Base-by-base conservation (phyloP, 2,888 invertebrate species). In the Xestoiulus laeticollis region DNA sequence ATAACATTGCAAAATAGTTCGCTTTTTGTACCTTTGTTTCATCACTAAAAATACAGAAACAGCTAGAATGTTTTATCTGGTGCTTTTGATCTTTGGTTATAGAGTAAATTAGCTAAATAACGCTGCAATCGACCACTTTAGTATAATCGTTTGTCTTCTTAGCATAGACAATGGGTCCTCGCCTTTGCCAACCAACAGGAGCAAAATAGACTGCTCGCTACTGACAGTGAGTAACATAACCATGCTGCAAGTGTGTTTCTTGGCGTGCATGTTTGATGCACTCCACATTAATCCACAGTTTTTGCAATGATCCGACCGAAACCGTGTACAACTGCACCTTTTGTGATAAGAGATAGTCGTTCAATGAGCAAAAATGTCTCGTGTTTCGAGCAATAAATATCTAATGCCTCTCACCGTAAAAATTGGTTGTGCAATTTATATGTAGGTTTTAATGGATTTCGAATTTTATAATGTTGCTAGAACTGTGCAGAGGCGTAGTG, bases 161-260 rank as follows among this genome's bases (percentile, higher is more conserved):
- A 83, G 83, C 83, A 2, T 83, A 33, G 83, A 33, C 38, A 83
- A 83, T 30, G 83, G 16, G 38, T 16, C 38, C 30, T 33, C 83
- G 38, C 38, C 38, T 33, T 19, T 30, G 83, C 32, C 32, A 33
- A 19, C 83, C 32, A 83, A 30, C 10, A 83, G 83, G 83, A 44
- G 43, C n/a, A 85, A 85, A 85, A 85, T 85, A 38, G 85, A 85
- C 44, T 85, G 43, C 43, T 85, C 44, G 38, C 38, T 43, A 16
- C 48, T 85, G 43, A 43, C 85, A 43, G 85, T 85, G 44, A 85
- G 85, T 85, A 33, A 85, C 5, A n/a, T 44, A 43, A 85, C n/a
- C n/a, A 26, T 83, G 83, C 83, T n/a, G n/a, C 59, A 59, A 59
- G 59, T n/a, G 59, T 59, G 59, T 59, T 59, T 59, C 48, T 59